These are phyloP conservation scores for Corythoichthys intestinalis DNA, from an alignment of 2,113 vertebrate genomes.

Conservation along the genomic window DNA sequence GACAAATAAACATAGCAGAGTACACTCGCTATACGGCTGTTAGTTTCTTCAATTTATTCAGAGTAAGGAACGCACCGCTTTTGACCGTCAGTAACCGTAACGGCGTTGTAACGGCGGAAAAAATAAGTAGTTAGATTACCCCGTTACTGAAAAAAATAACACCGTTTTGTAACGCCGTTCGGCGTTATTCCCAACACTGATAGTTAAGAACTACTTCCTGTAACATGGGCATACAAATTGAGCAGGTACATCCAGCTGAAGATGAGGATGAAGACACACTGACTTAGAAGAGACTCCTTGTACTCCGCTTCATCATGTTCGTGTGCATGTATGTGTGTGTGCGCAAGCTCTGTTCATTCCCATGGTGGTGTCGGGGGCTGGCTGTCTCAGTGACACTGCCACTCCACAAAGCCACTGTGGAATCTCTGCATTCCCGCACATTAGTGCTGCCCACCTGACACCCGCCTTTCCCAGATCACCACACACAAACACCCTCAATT, in stretches of 20 bases:
- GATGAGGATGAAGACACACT: neutral
- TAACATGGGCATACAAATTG: too few species aligned
- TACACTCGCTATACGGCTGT: too few species aligned
- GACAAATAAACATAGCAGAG: too few species aligned
- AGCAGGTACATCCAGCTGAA: neutral
- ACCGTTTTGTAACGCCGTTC: too few species aligned
- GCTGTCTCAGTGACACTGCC: slow-evolving; percentile 59
- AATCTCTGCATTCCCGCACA: slow-evolving; percentile 73
- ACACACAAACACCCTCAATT: slow-evolving; percentile 19
- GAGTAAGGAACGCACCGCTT: too few species aligned
- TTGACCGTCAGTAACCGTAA: too few species aligned
- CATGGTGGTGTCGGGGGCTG: slow-evolving; percentile 51
- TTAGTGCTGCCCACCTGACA: slow-evolving; percentile 74
- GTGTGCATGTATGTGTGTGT: slow-evolving; percentile 21
- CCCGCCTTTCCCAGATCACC: slow-evolving; percentile 59
- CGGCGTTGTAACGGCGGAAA: too few species aligned
- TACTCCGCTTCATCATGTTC: slow-evolving; percentile 4
- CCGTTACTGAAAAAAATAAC: too few species aligned
- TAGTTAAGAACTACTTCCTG: too few species aligned
- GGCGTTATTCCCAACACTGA: too few species aligned
- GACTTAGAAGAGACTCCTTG: neutral
- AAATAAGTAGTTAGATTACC: too few species aligned
- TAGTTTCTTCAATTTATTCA: too few species aligned
- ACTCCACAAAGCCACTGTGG: slow-evolving; percentile 71
- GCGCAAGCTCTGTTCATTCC: slow-evolving; percentile 54